Conservation (phyloP, 2,888 invertebrate genomes). For the Chamaedrilus cognettii region DNA sequence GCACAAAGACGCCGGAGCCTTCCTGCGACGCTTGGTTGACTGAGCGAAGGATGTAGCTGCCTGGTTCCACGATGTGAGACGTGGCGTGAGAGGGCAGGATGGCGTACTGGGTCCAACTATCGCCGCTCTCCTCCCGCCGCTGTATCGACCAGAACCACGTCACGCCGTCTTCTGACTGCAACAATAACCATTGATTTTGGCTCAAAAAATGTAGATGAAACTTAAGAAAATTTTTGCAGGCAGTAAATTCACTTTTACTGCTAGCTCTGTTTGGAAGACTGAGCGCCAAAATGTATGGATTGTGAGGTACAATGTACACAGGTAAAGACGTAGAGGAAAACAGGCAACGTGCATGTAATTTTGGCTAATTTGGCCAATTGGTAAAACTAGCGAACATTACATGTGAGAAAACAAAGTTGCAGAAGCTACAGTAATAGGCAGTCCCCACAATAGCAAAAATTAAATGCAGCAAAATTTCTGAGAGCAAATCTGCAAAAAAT, state of each 20-base stretch:
- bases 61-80: constrained; percentile 7
- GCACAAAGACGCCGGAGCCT: constrained; percentile 4
- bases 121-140: not conserved
- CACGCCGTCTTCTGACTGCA: not conserved
- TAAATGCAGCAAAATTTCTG: too few relatives aligned
- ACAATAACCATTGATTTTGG: not conserved
- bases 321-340: too few relatives aligned
- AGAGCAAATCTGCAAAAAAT: too few relatives aligned
- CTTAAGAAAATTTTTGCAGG: not conserved
- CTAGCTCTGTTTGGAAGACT: too few relatives aligned
- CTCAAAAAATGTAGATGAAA: not conserved
- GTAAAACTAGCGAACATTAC: too few relatives aligned
- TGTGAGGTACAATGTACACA: too few relatives aligned
- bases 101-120: not conserved
- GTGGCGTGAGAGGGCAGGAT: constrained; percentile 4
- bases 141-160: not conserved
- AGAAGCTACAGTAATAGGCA: too few relatives aligned
- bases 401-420: too few relatives aligned
- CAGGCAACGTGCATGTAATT: too few relatives aligned
- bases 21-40: constrained; percentile 19
- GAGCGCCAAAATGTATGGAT: too few relatives aligned
- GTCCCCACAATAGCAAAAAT: too few relatives aligned
- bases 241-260: not conserved
- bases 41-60: constrained; percentile 9
- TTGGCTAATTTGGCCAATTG: too few relatives aligned